Conservation (phyloP, 2,888 invertebrate species). For the Listrodromus nycthemerus region DNA sequence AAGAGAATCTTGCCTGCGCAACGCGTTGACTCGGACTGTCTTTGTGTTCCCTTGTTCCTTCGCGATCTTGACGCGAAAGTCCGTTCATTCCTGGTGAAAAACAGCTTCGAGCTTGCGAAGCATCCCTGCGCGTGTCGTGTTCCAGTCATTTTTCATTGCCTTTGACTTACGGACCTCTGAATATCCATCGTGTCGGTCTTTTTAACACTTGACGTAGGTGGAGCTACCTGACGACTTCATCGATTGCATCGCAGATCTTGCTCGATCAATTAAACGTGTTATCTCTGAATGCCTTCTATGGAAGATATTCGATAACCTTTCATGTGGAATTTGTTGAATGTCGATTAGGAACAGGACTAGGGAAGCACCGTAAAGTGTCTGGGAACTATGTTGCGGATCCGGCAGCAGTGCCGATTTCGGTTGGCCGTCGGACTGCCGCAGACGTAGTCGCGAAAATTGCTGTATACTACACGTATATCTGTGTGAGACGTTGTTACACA, state of each 20-base stretch:
- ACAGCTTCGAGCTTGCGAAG: not conserved
- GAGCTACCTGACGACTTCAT: not conserved
- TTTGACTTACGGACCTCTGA: not conserved
- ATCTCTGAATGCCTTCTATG: not conserved
- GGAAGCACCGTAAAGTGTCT: slow-evolving; percentile 41
- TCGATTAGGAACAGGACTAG: slow-evolving; percentile 22
- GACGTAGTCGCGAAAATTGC: slow-evolving; percentile 47
- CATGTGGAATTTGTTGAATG: slow-evolving; percentile 27
- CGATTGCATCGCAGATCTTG: not conserved
- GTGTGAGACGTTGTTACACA: slow-evolving; percentile 8
- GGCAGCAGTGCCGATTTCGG: slow-evolving; percentile 49
- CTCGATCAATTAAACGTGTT: slow-evolving; percentile 3
- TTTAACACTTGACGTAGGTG: not conserved
- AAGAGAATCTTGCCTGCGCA: not conserved
- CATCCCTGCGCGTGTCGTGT: not conserved
- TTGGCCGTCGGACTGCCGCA: slow-evolving; percentile 49
- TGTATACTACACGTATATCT: slow-evolving; percentile 11
- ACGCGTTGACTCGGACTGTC: not conserved
- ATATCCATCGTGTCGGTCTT: not conserved
- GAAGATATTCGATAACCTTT: slow-evolving; percentile 44
- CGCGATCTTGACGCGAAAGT: not conserved
- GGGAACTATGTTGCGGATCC: slow-evolving; percentile 47
- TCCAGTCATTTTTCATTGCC: not conserved
- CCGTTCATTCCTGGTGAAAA: not conserved
- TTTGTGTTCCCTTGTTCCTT: not conserved